phyloP scores from a whole-genome alignment of 92 coral and sea anemone genomes.

The Parazoanthus darwini region DNA sequence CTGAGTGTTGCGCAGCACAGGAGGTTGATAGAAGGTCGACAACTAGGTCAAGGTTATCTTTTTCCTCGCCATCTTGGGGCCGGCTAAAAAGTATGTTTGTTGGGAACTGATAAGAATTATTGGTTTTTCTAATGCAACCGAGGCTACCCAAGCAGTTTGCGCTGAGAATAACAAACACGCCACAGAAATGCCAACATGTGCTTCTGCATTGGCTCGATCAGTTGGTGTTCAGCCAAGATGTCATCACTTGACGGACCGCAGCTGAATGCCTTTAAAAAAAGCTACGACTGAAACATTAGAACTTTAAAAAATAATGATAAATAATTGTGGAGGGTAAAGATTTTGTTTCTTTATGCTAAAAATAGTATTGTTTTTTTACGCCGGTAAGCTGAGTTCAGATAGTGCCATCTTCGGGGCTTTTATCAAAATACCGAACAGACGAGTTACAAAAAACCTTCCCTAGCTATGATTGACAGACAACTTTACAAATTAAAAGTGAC shows the following conservation, averaged over 20 bases:
- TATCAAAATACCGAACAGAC: slow-evolving; percentile 22
- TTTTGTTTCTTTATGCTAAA: slow-evolving; percentile 3
- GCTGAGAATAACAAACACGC: background rate
- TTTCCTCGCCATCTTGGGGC: slow-evolving; percentile 35
- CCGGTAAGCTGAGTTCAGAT: slow-evolving; percentile 2
- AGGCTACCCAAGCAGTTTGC: background rate
- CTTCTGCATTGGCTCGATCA: background rate
- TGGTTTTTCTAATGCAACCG: slow-evolving; percentile 11
- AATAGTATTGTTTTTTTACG: background rate
- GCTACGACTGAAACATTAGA: background rate
- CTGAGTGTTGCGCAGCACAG: background rate
- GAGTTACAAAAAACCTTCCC: background rate
- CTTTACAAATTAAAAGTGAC: slow-evolving; percentile 5
- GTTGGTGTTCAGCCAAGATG: background rate
- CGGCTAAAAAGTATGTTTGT: slow-evolving; percentile 18
- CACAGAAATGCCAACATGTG: background rate
- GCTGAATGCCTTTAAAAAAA: slow-evolving; percentile 3
- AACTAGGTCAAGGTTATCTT: slow-evolving; percentile 25
- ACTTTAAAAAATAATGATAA: background rate
- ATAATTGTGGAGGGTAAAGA: background rate
- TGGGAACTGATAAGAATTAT: slow-evolving; percentile 13
- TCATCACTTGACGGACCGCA: no score
- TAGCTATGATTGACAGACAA: background rate
- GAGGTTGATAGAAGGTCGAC: slow-evolving; percentile 33
- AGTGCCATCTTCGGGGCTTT: slow-evolving; percentile 29